A percentile compares a stretch with the other conserved stretches of the same genome.
Conservation (phyloP, 2,797 vertebrate genomes). For the Eulemur mongoz region DNA sequence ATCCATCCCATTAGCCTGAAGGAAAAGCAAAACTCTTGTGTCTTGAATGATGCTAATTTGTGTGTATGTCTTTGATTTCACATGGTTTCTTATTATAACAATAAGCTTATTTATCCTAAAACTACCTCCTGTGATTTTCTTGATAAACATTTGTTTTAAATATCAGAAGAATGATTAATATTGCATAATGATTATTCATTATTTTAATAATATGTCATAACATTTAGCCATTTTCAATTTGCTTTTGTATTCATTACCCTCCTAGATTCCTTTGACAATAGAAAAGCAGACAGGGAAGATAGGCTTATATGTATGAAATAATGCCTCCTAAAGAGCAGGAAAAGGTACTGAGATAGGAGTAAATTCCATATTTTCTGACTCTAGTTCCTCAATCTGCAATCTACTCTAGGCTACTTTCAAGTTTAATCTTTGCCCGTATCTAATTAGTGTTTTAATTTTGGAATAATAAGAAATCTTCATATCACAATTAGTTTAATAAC, state of each 20-base stretch:
- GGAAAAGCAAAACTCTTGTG: background rate
- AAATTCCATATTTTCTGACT: background rate
- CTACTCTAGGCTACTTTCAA: background rate
- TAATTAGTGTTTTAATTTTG: slow-evolving; percentile 10
- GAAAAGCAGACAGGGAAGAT: background rate
- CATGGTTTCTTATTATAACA: background rate
- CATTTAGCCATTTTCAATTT: slow-evolving; percentile 27
- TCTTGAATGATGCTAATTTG: slow-evolving; percentile 29
- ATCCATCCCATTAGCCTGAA: slow-evolving; percentile 55
- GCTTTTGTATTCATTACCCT: background rate
- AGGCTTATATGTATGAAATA: background rate
- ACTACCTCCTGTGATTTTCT: background rate
- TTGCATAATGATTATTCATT: background rate
- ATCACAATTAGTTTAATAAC: background rate
- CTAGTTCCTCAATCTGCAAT: background rate
- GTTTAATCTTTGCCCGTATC: background rate
- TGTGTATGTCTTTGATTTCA: background rate
- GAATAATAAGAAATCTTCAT: background rate
- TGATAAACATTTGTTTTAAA: slow-evolving; percentile 21
- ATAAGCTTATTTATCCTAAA: background rate
- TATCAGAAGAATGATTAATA: slow-evolving; percentile 6
- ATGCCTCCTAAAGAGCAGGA: background rate
- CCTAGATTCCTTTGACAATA: background rate
- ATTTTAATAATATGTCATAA: background rate
- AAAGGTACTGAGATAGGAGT: background rate